phyloP scores from a whole-genome alignment of 2,113 vertebrate species.

The Eidolon helvum region DNA sequence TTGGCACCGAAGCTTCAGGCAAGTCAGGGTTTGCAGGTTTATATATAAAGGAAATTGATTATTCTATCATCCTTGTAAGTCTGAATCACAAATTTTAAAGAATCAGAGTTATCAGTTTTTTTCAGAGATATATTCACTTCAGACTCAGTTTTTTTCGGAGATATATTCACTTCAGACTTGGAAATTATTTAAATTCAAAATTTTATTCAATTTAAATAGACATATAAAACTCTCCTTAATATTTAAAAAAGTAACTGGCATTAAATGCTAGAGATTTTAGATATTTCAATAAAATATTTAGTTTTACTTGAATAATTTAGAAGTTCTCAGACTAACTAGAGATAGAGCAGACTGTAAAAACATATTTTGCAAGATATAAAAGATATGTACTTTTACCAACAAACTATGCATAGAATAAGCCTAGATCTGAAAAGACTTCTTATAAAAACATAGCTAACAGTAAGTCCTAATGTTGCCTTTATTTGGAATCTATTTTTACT shows the following conservation, averaged over 20 bases:
- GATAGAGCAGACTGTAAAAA: neutral
- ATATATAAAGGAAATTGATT: neutral
- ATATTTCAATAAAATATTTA: slow-evolving; percentile 43
- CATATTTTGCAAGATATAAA: neutral
- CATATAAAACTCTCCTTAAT: slow-evolving; percentile 29
- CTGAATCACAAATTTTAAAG: slow-evolving; percentile 44
- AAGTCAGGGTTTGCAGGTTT: neutral
- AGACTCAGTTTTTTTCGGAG: neutral
- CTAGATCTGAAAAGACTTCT: neutral
- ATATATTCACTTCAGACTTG: neutral
- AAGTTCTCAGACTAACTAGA: neutral
- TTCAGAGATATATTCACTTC: neutral
- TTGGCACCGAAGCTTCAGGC: too few relatives aligned
- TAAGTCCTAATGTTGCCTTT: neutral
- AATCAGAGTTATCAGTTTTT: neutral
- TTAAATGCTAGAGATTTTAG: slow-evolving; percentile 35
- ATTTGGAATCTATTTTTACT: neutral
- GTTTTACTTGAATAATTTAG: slow-evolving; percentile 45
- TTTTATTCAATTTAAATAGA: neutral
- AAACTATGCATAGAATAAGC: neutral
- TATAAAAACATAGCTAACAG: neutral
- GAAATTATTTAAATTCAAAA: slow-evolving; percentile 42
- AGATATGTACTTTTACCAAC: neutral
- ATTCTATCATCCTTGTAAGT: neutral
- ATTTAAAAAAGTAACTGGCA: slow-evolving; percentile 44